Base-by-base conservation (phyloP, 1,140 invertebrate genomes). In the Drosophila setifemur region DNA sequence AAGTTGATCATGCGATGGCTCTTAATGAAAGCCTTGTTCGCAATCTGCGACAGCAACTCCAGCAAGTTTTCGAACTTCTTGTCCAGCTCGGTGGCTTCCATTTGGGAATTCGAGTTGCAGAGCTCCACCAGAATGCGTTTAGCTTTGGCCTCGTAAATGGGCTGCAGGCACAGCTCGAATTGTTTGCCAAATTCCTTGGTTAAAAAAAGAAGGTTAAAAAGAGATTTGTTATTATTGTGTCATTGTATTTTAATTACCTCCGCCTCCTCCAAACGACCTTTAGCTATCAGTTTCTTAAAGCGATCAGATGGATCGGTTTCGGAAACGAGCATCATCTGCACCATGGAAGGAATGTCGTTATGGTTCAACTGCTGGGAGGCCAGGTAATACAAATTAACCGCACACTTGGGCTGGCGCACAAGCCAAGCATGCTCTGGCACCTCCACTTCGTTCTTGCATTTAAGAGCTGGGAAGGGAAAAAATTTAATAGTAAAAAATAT, bases 221-320 rank as follows among this genome's bases (percentile, higher is more conserved):
- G n/a, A n/a, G n/a, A n/a, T n/a, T n/a, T n/a, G n/a, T n/a, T n/a
- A n/a, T n/a, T n/a, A n/a, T n/a, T n/a, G n/a, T n/a, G n/a, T n/a
- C n/a, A n/a, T n/a, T n/a, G n/a, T n/a, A n/a, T n/a, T n/a, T n/a
- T n/a, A 29, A 8, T 14, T 64, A 83, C 78, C 64, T 90, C 90
- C 0, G 90, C 90, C 49, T 90, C 89, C 35, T 90, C 81, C n/a
- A 90, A 60, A 26, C 78, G 88, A 6, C 89, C 89, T 12, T 82
- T 90, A 4, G 69, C 67, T 42, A 90, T 77, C 0, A 90, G 45
- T 69, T 90, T 90, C 14, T 89, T 90, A 4, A 90, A 85, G 2
- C 90, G 79, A 66, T 90, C 78, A 43, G 75, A 83, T 1, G 90
- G 90, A 61, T 90, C 85, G 1, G 90, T 89, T 50, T 90, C 90